Conservation (phyloP, 2,113 vertebrate genomes). For the Aplodontia rufa region DNA sequence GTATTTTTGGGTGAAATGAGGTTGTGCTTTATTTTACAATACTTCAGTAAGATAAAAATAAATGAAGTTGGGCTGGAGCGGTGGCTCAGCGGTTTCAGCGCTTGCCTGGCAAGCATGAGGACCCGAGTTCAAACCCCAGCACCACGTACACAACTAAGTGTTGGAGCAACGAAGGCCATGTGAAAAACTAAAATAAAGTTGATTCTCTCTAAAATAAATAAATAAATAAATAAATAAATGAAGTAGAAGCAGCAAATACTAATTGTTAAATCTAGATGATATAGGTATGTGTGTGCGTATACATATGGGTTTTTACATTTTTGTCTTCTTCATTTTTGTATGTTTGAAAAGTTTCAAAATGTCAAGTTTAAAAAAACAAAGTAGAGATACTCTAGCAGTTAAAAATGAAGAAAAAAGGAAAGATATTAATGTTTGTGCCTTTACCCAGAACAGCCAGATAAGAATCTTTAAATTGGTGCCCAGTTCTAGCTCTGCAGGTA, state of each 20-base stretch:
- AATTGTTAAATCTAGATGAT: background rate
- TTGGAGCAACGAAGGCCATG: too few relatives aligned
- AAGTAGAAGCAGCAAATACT: conserved; percentile 9
- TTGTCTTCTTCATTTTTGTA: conserved; percentile 23
- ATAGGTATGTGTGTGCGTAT: too few relatives aligned
- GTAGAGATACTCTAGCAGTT: background rate
- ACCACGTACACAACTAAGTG: too few relatives aligned
- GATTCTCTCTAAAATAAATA: too few relatives aligned
- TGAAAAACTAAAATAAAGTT: too few relatives aligned
- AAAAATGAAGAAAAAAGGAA: background rate
- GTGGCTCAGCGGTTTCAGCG: too few relatives aligned
- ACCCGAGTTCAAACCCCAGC: too few relatives aligned
- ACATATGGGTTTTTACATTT: background rate
- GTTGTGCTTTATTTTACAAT: conserved; percentile 10
- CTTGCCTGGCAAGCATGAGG: too few relatives aligned
- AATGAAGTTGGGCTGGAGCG: too few relatives aligned
- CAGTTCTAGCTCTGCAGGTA: background rate
- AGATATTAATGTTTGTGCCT: background rate
- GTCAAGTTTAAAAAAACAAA: background rate
- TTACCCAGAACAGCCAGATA: background rate
- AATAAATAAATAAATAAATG: too few relatives aligned
- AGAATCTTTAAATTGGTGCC: background rate
- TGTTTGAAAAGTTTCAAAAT: conserved; percentile 39
- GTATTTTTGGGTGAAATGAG: conserved; percentile 23
- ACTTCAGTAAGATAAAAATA: background rate